Evolutionary conservation across 2,113 vertebrate species (phyloP).

Genomic region (Bufo gargarizans): DNA sequence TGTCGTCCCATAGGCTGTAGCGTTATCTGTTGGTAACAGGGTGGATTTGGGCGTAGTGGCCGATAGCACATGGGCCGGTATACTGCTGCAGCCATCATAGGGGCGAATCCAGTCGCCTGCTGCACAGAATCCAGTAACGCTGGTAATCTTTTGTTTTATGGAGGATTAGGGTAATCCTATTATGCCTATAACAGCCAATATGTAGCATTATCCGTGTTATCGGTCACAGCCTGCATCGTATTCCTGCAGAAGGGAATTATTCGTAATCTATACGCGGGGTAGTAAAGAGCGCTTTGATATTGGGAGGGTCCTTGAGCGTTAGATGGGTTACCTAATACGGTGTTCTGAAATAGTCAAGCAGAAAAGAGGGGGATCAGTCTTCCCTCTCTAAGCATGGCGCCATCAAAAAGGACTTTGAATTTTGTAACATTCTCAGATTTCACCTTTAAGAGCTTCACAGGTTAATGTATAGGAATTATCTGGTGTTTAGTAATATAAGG

Average conservation of each 20-base stretch:
- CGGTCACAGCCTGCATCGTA: background rate
- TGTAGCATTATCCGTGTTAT: background rate
- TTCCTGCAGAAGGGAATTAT: background rate
- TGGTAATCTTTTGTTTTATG: constrained; percentile 36
- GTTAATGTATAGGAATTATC: too few relatives aligned
- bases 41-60: background rate
- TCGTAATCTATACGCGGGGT: background rate
- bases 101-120: background rate
- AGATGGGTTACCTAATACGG: too few relatives aligned
- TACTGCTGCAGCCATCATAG: too few relatives aligned
- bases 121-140: constrained; percentile 7
- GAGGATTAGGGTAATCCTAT: constrained; percentile 36
- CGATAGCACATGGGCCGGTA: background rate
- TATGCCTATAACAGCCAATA: background rate
- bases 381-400: too few relatives aligned
- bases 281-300: too few relatives aligned
- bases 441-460: too few relatives aligned
- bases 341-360: too few relatives aligned
- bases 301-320: too few relatives aligned
- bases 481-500: too few relatives aligned
- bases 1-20: background rate
- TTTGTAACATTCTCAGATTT: too few relatives aligned
- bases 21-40: background rate
- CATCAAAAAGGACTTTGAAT: too few relatives aligned
- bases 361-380: too few relatives aligned